Conservation (phyloP, 2,888 invertebrate genomes). For the Hirtodrosophila confusa region DNA sequence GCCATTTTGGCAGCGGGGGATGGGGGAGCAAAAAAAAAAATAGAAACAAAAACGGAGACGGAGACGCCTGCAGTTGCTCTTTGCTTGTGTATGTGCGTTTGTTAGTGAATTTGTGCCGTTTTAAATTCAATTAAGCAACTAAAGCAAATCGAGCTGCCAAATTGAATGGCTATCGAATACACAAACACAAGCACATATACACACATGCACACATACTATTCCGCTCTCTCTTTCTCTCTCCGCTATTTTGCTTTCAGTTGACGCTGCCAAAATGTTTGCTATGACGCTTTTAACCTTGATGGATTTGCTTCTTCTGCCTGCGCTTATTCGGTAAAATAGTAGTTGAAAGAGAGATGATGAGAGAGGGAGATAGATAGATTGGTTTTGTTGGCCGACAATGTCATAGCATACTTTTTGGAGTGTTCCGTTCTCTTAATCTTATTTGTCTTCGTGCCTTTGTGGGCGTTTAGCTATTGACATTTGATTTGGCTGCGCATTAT, state of each 20-base stretch:
- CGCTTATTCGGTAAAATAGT: conserved; percentile 7
- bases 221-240: neutral
- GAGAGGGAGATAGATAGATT: neutral
- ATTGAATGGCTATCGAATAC: conserved; percentile 29
- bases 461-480: too few species aligned
- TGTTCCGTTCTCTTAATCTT: conserved; percentile 10
- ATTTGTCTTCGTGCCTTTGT: conserved; percentile 22
- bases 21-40: conserved; percentile 1
- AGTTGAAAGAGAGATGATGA: conserved; percentile 2
- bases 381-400: conserved; percentile 1
- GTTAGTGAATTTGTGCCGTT: conserved; percentile 31
- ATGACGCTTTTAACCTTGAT: conserved; percentile 67
- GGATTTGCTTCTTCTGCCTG: conserved; percentile 41
- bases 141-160: conserved; percentile 32
- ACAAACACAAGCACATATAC: neutral
- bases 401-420: conserved; percentile 65
- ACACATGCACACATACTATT: neutral
- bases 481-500: conserved; percentile 40
- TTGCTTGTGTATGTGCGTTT: conserved; percentile 6
- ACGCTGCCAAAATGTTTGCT: conserved; percentile 64
- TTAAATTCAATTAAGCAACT: conserved; percentile 60
- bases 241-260: conserved; percentile 18
- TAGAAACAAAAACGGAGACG: too few species aligned
- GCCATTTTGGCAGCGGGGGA: neutral
- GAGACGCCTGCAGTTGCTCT: neutral